Conservation (phyloP, 2,888 invertebrate species). For the Celastrina argiolus region DNA sequence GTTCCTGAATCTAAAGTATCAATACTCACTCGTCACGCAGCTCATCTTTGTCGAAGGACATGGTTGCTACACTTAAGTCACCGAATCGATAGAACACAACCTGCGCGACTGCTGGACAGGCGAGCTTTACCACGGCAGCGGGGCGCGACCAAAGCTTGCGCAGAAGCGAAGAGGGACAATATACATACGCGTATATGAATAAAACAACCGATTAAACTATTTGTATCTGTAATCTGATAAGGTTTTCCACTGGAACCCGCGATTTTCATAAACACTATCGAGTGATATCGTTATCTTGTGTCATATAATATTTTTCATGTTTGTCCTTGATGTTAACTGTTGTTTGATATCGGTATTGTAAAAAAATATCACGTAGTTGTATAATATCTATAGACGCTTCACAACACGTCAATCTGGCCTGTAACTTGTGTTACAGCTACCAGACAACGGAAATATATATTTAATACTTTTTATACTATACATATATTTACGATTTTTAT, state of each 20-base stretch:
- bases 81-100: constrained; percentile 58
- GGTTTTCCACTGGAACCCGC: not conserved
- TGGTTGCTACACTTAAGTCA: constrained; percentile 42
- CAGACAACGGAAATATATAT: too few relatives aligned
- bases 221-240: not conserved
- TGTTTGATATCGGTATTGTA: too few relatives aligned
- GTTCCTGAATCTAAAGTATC: too few relatives aligned
- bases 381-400: too few relatives aligned
- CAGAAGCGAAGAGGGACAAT: constrained; percentile 28
- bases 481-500: too few relatives aligned
- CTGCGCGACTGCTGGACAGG: constrained; percentile 52
- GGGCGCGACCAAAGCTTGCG: constrained; percentile 51
- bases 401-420: too few relatives aligned
- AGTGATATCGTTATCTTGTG: not conserved
- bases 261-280: not conserved
- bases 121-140: constrained; percentile 46
- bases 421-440: too few relatives aligned
- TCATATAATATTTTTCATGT: not conserved
- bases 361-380: too few relatives aligned
- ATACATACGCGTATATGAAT: not conserved
- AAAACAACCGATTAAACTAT: not conserved
- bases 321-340: not conserved
- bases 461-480: too few relatives aligned
- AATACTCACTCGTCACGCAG: constrained; percentile 81
- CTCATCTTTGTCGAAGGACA: constrained; percentile 82